Conservation (phyloP, 2,888 invertebrate genomes). For the Holacanthella duospinosa region DNA sequence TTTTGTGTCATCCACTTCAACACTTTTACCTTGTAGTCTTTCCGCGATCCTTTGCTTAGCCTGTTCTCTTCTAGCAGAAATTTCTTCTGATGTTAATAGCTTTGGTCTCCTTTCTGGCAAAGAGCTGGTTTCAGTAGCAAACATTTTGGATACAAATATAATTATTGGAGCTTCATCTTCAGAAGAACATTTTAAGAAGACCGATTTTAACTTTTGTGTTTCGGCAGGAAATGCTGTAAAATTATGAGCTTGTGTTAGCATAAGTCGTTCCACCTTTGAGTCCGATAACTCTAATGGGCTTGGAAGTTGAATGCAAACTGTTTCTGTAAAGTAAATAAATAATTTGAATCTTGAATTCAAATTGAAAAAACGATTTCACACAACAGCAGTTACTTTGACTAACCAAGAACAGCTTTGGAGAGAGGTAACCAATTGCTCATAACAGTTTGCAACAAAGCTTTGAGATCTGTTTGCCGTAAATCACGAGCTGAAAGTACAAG, state of each 20-base stretch:
- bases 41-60: conserved; percentile 49
- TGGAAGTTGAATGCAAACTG: conserved; percentile 71
- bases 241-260: conserved; percentile 60
- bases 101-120: conserved; percentile 72
- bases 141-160: conserved; percentile 82
- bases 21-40: conserved; percentile 17
- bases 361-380: too few species aligned
- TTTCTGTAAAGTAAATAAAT: conserved; percentile 49
- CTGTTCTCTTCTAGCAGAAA: conserved; percentile 55
- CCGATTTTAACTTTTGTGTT: conserved; percentile 59
- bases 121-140: conserved; percentile 59
- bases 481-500: conserved; percentile 66
- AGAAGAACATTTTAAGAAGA: conserved; percentile 58
- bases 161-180: conserved; percentile 55
- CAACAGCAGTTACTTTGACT: conserved; percentile 13
- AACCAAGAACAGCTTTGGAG: conserved; percentile 61
- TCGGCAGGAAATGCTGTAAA: conserved; percentile 57
- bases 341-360: conserved; percentile 8
- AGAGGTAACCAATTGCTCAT: conserved; percentile 84
- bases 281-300: conserved; percentile 63
- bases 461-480: conserved; percentile 63
- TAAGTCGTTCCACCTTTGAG: conserved; percentile 69
- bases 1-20: conserved; percentile 19
- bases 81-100: conserved; percentile 62
- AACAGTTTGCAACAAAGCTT: conserved; percentile 66